Evolutionary conservation across 2,888 invertebrate species (phyloP), one percentile per base, ranked within the genome.

Genomic region (Schizaphis graminum): DNA sequence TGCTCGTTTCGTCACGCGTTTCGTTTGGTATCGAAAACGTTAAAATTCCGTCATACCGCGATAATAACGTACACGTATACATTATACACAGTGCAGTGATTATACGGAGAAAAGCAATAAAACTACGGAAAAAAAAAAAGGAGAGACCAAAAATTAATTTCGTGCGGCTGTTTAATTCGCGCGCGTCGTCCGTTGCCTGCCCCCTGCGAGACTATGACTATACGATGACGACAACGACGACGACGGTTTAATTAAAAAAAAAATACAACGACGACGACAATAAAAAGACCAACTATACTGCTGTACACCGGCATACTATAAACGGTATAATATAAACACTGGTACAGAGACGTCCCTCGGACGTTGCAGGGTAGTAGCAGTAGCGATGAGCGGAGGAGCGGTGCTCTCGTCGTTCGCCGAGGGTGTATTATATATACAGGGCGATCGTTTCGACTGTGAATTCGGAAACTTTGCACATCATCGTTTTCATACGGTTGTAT

Each of bases 241-340:
- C 47, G 67, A 92, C 41, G 92, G 92, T 89, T 93, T 93, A 93
- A 93, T 93, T 93, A 93, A 93, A 89, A 87, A 92, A 89, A 44
- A 84, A 84, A 89, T 57, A 87, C 88, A n/a, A 56, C 53, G 88
- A 44, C 28, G 53, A 35, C 41, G 87, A 92, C 67, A 67, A 88
- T 92, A 92, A 88, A 67, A 90, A 89, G 53, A n/a, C 88, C 88
- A 44, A 91, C 88, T 85, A 47, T 67, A 85, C 85, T 24, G 16
- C 77, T 26, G 77, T 77, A 57, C 47, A 86, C 44, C n/a, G 8
- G 35, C 35, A n/a, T 16, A n/a, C 67, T 67, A 8, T 21, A 35
- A 77, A 26, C n/a, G 35, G 57, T 91, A 28, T 85, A 85, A 16
- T 41, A 67, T 67, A 67, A 67, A 21, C 77, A 84, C 44, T 28